These are phyloP conservation scores for Propithecus coquereli DNA, from an alignment of 2,113 vertebrate genomes.

Conservation along the genomic window DNA sequence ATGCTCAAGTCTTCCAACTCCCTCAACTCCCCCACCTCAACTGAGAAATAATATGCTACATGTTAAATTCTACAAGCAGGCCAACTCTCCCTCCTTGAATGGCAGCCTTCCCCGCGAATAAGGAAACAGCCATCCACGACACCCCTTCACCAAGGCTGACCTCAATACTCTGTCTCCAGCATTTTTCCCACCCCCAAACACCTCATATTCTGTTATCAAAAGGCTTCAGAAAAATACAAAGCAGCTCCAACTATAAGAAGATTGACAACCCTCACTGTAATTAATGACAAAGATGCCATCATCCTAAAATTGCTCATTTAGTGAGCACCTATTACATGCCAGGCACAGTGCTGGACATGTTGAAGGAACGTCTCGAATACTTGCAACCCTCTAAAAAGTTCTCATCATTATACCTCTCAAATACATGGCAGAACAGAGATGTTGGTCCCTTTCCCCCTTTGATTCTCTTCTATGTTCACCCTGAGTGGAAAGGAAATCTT, in stretches of 20 bases:
- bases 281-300: not conserved
- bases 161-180: not conserved
- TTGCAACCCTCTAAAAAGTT: not conserved
- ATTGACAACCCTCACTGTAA: not conserved
- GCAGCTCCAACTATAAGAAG: not conserved
- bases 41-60: no score
- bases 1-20: not conserved
- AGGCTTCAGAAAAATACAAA: not conserved
- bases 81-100: not conserved
- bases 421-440: not conserved
- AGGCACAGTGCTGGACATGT: not conserved
- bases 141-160: not conserved
- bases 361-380: not conserved
- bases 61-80: no score
- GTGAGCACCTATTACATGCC: not conserved
- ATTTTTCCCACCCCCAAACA: no score
- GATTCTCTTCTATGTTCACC: not conserved
- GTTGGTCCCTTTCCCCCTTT: not conserved
- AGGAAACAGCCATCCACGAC: not conserved
- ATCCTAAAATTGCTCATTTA: not conserved
- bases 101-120: not conserved
- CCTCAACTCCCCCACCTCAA: fast-evolving
- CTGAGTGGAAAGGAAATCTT: not conserved
- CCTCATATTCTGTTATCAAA: not conserved
- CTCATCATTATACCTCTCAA: no score